Conservation (phyloP, 2,797 vertebrate genomes). For the Clarias fuscus region DNA sequence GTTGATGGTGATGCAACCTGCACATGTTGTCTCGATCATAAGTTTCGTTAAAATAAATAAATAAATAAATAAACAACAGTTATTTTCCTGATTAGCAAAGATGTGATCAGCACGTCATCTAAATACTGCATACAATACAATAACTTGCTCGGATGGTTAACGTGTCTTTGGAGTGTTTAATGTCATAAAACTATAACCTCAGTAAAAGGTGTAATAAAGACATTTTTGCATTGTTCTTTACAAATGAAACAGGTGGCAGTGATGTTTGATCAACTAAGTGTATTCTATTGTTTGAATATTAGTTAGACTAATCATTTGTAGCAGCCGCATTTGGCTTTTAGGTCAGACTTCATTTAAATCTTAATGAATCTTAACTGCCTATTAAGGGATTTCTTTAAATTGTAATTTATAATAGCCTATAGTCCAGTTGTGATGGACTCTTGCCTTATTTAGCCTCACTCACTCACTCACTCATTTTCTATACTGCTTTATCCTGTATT, state of each 20-base stretch:
- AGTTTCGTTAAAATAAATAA: neutral
- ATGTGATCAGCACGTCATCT: neutral
- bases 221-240: neutral
- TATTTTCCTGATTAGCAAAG: neutral
- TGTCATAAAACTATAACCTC: neutral
- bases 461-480: too few species aligned
- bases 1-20: neutral
- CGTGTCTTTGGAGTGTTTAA: neutral
- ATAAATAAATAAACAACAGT: neutral
- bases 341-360: neutral
- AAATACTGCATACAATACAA: neutral
- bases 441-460: neutral
- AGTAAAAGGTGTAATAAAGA: neutral
- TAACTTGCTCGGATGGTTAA: neutral
- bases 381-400: neutral
- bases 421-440: neutral
- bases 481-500: too few species aligned
- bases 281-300: neutral
- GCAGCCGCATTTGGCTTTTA: too few species aligned
- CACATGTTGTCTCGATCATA: neutral
- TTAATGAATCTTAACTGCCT: neutral
- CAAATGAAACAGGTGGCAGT: neutral
- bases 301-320: neutral
- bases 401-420: neutral
- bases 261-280: neutral